Evolutionary conservation across 2,113 vertebrate species (phyloP), one percentile per base, ranked within the genome.

Genomic region (Lucifuga dentata): DNA sequence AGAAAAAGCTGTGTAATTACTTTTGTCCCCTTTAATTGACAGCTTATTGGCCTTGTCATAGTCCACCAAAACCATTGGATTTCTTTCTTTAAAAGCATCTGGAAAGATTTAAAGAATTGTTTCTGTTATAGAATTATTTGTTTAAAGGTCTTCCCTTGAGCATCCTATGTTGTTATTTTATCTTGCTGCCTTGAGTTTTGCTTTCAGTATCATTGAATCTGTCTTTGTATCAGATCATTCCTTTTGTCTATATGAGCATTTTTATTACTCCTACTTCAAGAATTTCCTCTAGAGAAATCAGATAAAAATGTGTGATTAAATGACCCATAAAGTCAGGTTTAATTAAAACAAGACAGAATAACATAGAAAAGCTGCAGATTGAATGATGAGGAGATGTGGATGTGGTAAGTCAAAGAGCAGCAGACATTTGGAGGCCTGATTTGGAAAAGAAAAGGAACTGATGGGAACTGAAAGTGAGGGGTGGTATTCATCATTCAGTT

Each of bases 21-120:
- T 53, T 78, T 61, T 68, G 40, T 51, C 70, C 52, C 23, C 43
- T 79, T 73, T 20, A 70, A 68, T 73, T 76, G 74, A 81, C 51
- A 73, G 67, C 41, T 24, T 32, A 16, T 59, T 78, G 64, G 71
- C 63, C 36, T 43, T 48, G 10, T 45, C 55, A 5, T 16, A 64
- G 40, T 26, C 51, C 73, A 44, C 38, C 9, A 35, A 60, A 66
- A 51, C 51, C 56, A 16, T 10, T 50, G 48, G 56, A 52, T 51
- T 72, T 72, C 73, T 48, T 53, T 44, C 39, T 33, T 67, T 57
- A 32, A 73, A 64, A 32, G 62, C 81, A 84, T 82, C 68, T 81
- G 81, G 72, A 79, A 81, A 56, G n/a, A 73, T 50, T 86, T 81
- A 57, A 21, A 59, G 15, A 38, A 74, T 61, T 38, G 24, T 8